Percentiles rank a stretch among this genome's conserved stretches.
These are phyloP conservation scores for Apodemus speciosus DNA, from an alignment of 2,113 vertebrate genomes.

Conservation along the genomic window DNA sequence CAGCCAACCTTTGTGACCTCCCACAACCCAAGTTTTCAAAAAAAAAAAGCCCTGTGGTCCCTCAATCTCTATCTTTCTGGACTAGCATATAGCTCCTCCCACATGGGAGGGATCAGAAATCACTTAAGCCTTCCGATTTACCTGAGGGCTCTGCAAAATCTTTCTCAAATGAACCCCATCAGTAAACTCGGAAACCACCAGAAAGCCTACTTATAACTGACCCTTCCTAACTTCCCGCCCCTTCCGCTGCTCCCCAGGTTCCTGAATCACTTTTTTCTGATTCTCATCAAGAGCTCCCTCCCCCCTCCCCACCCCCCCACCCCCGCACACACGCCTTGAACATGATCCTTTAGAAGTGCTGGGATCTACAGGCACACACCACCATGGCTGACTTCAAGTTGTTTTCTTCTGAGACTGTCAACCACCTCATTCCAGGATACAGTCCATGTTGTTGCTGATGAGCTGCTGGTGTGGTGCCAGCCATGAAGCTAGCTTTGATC, in stretches of 20 bases:
- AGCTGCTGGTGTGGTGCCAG: not conserved
- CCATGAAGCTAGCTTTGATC: not conserved
- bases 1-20: not conserved
- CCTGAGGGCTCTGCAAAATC: slow-evolving; percentile 1
- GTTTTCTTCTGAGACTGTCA: slow-evolving; percentile 44
- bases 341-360: not conserved
- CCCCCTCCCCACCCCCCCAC: too few species aligned
- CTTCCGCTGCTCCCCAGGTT: not conserved
- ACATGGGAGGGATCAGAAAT: not conserved
- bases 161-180: not conserved
- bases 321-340: not conserved
- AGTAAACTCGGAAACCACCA: slow-evolving; percentile 12
- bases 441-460: not conserved
- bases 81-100: not conserved
- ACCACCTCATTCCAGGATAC: not conserved
- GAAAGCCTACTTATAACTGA: not conserved
- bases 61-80: not conserved
- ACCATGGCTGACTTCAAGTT: not conserved
- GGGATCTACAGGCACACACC: not conserved
- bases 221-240: not conserved
- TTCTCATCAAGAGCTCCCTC: not conserved
- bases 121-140: not conserved
- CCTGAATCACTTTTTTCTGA: not conserved
- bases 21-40: not conserved
- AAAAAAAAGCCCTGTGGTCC: slow-evolving; percentile 12